Conservation (phyloP, 1,140 invertebrate genomes). For the Eriocheir sinensis region DNA sequence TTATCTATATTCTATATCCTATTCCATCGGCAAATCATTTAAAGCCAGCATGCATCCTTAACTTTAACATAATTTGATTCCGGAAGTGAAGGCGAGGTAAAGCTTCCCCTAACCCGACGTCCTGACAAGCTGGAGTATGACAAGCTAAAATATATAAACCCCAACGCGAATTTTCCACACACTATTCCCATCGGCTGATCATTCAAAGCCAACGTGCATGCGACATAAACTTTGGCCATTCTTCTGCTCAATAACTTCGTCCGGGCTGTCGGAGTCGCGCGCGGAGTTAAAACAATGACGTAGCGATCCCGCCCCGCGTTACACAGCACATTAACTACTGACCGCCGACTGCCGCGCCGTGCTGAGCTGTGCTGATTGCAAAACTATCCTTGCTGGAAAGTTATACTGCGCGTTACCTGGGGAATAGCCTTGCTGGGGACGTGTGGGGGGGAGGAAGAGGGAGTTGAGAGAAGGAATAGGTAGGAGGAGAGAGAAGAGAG, state of each 20-base stretch:
- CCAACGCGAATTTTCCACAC: neutral
- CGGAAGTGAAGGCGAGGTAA: no score
- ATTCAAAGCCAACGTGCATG: neutral
- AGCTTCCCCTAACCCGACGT: no score
- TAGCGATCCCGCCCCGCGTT: neutral
- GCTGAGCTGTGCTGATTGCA: neutral
- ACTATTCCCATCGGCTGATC: neutral
- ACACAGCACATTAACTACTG: neutral
- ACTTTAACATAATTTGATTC: no score
- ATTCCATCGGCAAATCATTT: no score
- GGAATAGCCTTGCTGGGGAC: neutral
- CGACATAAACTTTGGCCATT: neutral
- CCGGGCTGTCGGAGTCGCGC: neutral
- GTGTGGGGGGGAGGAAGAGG: neutral
- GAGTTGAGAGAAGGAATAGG: neutral
- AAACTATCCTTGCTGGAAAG: neutral
- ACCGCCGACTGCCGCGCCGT: neutral
- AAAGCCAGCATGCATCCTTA: no score
- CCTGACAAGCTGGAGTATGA: no score
- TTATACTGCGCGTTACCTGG: neutral
- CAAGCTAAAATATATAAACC: no score
- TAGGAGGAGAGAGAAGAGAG: neutral
- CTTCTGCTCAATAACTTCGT: neutral
- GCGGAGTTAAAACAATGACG: neutral
- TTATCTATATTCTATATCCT: no score